Evolutionary conservation across 2,888 invertebrate species (phyloP), one percentile per base, ranked within the genome.

Genomic region (Agrochola lychnidis): DNA sequence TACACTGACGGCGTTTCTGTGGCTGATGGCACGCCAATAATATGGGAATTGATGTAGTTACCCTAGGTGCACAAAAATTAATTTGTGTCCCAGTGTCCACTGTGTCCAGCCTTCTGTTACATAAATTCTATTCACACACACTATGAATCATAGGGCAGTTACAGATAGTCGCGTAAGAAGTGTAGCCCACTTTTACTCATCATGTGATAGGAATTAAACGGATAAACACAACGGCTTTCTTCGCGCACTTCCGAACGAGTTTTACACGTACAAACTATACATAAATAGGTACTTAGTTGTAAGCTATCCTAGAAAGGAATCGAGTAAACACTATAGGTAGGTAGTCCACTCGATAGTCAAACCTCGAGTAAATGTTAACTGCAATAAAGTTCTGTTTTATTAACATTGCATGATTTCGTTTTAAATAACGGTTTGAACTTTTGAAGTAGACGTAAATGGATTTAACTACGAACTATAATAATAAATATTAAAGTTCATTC

Each of bases 201-300:
- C 62, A 36, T 72, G 69, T 63, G 71, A 81, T 81, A 72, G 22
- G 66, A 82, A 74, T 77, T 67, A 82, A 48, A 57, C n/a, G n/a
- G 64, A 76, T 69, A 42, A 76, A 57, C 70, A 84, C 71, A 80
- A 63, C 75, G 59, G 59, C 69, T 82, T 82, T 81, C 83, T 70
- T 85, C 40, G 61, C 42, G 22, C 74, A 42, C 22, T 82, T 70
- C 77, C 69, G 62, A 83, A 82, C 83, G 56, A 77, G 82, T 81
- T 77, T 56, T 48, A 70, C 61, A 19, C 56, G 22, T 57, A 40
- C 19, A n/a, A n/a, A n/a, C n/a, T n/a, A 22, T 71, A 74, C 72
- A 71, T 73, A 68, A 73, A 71, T 81, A 36, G 56, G 6, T 16
- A 76, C 53, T 70, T 61, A 67, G 56, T 51, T 36, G 22, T 51